Conservation (phyloP, 2,888 invertebrate species). For the Nipponacmea schrenckii region DNA sequence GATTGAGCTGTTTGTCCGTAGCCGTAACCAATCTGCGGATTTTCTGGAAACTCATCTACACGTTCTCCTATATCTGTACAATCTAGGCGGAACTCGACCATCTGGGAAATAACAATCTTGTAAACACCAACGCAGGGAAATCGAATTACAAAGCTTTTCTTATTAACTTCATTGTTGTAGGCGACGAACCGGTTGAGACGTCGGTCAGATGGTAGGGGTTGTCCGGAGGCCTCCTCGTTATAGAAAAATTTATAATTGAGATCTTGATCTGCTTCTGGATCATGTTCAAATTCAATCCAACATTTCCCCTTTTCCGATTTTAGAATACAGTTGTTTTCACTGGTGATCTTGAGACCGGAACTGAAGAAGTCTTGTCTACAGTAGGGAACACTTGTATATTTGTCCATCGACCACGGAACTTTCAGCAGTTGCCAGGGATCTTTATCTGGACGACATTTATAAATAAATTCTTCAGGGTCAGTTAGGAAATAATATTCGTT, state of each 20-base stretch:
- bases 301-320: constrained; percentile 30
- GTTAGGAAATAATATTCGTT: constrained; percentile 37
- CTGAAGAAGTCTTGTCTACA: constrained; percentile 29
- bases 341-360: constrained; percentile 27
- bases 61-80: constrained; percentile 37
- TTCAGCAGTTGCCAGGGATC: constrained; percentile 34
- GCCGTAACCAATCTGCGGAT: constrained; percentile 52
- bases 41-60: constrained; percentile 46
- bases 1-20: constrained; percentile 35
- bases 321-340: constrained; percentile 27
- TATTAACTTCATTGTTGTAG: constrained; percentile 20
- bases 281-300: constrained; percentile 23
- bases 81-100: constrained; percentile 52
- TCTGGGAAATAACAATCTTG: constrained; percentile 10
- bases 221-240: constrained; percentile 18
- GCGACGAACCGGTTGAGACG: constrained; percentile 23
- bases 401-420: constrained; percentile 25
- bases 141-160: constrained; percentile 26
- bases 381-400: constrained; percentile 27
- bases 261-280: constrained; percentile 14
- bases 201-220: constrained; percentile 13
- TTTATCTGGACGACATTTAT: constrained; percentile 35
- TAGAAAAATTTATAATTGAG: constrained; percentile 32
- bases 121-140: constrained; percentile 21
- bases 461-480: constrained; percentile 36